These are phyloP conservation scores for Rousettus madagascariensis DNA, from an alignment of 2,797 vertebrate genomes.

Conservation along the genomic window DNA sequence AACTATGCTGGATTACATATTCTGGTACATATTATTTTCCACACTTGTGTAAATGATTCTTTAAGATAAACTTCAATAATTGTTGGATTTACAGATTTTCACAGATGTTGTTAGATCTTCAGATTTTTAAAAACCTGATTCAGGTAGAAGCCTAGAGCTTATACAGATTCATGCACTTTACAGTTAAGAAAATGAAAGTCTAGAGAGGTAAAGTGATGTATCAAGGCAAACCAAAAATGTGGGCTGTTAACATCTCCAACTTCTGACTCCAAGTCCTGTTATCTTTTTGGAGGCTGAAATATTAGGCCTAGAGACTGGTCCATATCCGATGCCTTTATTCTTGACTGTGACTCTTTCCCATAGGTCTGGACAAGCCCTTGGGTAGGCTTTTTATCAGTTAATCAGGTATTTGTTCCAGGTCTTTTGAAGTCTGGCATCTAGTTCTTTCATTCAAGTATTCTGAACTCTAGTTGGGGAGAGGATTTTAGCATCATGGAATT, in stretches of 20 bases:
- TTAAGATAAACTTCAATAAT: conserved; percentile 22
- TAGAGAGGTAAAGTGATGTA: background rate
- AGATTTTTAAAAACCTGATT: background rate
- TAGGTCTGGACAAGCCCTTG: background rate
- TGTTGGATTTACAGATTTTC: background rate
- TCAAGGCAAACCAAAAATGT: background rate
- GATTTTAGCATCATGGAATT: background rate
- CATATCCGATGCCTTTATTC: background rate
- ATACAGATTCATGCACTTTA: background rate
- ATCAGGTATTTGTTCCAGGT: background rate
- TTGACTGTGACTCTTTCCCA: background rate
- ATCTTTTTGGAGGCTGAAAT: background rate
- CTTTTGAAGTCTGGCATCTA: background rate
- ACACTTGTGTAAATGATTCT: background rate
- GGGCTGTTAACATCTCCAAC: background rate
- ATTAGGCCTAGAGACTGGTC: background rate
- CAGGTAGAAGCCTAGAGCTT: background rate
- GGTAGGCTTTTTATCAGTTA: background rate
- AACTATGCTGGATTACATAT: background rate
- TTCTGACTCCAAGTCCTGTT: background rate
- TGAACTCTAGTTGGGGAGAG: background rate
- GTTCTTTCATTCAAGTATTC: background rate
- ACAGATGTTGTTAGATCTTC: background rate
- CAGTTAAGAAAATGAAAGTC: background rate
- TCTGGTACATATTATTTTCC: background rate